phyloP scores from a whole-genome alignment of 64 coral and sea anemone genomes.

The Stichodactyla mertensii region DNA sequence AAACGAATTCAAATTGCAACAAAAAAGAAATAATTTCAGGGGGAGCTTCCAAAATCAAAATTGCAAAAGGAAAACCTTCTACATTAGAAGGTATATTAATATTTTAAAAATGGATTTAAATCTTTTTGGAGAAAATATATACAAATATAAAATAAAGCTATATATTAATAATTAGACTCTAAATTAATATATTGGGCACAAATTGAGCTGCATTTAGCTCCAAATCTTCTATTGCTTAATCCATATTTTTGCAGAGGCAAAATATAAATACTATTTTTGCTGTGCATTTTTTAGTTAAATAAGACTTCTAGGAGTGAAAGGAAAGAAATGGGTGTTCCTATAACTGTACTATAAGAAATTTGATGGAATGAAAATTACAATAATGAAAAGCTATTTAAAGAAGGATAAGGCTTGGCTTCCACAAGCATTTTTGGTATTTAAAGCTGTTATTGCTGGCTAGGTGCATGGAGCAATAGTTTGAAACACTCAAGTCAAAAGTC shows the following conservation, averaged over 20 bases:
- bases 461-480: no score
- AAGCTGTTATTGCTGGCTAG: no score
- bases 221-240: neutral
- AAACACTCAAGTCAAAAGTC: no score
- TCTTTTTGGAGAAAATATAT: constrained; percentile 9
- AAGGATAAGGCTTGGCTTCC: no score
- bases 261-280: neutral
- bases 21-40: no score
- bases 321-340: neutral
- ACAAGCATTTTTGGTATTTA: no score
- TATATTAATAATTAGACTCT: neutral
- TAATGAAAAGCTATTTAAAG: no score
- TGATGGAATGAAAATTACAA: neutral
- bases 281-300: neutral
- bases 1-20: no score
- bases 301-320: neutral
- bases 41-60: neutral
- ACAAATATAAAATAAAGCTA: neutral
- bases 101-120: constrained; percentile 18
- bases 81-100: constrained; percentile 9
- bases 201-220: neutral
- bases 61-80: neutral
- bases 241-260: neutral
- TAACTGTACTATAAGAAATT: neutral
- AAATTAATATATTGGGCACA: neutral